phyloP scores from a whole-genome alignment of 2,888 invertebrate species.

The Odiellus spinosus region DNA sequence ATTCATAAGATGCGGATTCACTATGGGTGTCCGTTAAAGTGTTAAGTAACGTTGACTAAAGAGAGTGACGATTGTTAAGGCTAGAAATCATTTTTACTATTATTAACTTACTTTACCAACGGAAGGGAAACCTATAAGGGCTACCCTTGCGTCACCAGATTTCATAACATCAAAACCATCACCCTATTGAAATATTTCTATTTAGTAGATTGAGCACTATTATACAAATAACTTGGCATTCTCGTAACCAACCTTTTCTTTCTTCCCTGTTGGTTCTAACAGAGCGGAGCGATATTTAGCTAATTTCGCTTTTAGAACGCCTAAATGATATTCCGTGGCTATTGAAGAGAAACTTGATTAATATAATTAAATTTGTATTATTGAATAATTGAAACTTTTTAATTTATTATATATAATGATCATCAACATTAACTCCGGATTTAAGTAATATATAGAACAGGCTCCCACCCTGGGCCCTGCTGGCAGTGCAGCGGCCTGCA shows the following conservation, averaged over 20 bases:
- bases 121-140: slow-evolving; percentile 95
- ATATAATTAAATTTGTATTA: neutral
- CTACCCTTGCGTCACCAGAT: slow-evolving; percentile 95
- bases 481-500: too few species aligned
- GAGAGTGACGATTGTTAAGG: slow-evolving; percentile 20
- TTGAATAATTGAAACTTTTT: slow-evolving; percentile 11
- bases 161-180: slow-evolving; percentile 52
- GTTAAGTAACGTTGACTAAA: slow-evolving; percentile 79
- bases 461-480: too few species aligned
- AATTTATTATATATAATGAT: neutral
- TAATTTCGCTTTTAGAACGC: slow-evolving; percentile 86
- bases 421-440: too few species aligned
- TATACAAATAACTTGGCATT: too few species aligned
- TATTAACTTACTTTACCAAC: slow-evolving; percentile 54
- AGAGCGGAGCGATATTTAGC: slow-evolving; percentile 89
- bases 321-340: slow-evolving; percentile 99
- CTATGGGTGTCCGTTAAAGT: slow-evolving; percentile 91
- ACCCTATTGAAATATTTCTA: slow-evolving; percentile 7
- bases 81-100: slow-evolving; percentile 2
- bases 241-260: slow-evolving; percentile 55
- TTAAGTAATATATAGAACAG: too few species aligned
- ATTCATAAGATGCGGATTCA: slow-evolving; percentile 94
- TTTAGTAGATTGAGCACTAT: neutral
- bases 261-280: slow-evolving; percentile 82
- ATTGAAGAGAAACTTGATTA: slow-evolving; percentile 25